phyloP scores from a whole-genome alignment of 2,797 vertebrate genomes.

The Telmatherina bonti region DNA sequence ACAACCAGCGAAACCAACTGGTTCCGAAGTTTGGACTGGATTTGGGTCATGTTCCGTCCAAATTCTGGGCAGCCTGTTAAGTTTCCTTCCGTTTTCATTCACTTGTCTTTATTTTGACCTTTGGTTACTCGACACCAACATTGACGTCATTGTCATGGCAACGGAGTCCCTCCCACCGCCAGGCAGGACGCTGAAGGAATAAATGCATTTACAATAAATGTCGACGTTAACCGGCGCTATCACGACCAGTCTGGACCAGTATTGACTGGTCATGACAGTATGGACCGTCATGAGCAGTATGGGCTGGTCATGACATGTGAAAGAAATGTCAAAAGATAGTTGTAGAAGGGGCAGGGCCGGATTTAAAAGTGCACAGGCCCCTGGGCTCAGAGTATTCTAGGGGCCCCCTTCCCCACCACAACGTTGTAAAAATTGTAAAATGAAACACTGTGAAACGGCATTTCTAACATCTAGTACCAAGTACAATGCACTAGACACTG shows the following conservation, averaged over 20 bases:
- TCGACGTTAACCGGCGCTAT: neutral
- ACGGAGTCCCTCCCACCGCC: constrained; percentile 72
- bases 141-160: constrained; percentile 86
- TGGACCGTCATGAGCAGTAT: no score
- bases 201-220: constrained; percentile 47
- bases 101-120: constrained; percentile 86
- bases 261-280: no score
- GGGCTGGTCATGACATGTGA: no score
- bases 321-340: neutral
- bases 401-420: no score
- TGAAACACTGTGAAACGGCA: no score
- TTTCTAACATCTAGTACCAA: no score
- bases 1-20: neutral
- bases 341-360: no score
- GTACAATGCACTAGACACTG: no score
- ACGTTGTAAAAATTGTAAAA: no score
- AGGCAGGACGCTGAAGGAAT: constrained; percentile 33
- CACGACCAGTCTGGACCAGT: neutral
- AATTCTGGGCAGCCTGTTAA: constrained; percentile 61
- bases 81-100: constrained; percentile 82
- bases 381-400: no score
- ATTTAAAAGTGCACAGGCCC: no score
- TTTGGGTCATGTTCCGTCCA: constrained; percentile 31
- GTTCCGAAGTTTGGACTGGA: constrained; percentile 25
- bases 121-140: constrained; percentile 86